phyloP scores from a whole-genome alignment of 2,113 vertebrate genomes.

The Plecotus auritus region DNA sequence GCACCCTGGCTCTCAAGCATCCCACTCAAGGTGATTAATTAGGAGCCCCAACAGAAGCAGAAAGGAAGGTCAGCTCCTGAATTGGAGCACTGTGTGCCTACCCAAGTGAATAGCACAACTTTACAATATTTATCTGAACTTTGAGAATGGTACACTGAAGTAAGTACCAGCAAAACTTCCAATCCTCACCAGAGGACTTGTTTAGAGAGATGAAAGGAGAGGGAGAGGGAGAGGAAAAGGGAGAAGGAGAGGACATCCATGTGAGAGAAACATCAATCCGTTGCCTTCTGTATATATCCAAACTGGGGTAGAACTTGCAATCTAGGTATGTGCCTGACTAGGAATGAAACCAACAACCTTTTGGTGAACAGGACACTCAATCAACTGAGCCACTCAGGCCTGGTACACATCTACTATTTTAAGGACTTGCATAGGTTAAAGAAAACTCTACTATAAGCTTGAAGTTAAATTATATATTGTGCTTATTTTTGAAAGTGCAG shows the following conservation, averaged over 20 bases:
- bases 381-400: neutral
- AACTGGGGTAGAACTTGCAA: too few relatives aligned
- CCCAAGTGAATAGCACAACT: neutral
- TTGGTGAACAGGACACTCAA: neutral
- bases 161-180: neutral
- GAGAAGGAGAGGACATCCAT: neutral
- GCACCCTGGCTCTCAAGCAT: neutral
- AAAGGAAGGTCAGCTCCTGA: neutral
- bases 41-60: neutral
- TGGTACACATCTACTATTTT: neutral
- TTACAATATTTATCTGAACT: neutral
- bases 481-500: neutral
- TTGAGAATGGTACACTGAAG: neutral
- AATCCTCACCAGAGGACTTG: too few relatives aligned
- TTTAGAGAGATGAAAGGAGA: too few relatives aligned
- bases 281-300: neutral
- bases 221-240: too few relatives aligned
- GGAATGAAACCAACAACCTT: neutral
- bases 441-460: neutral
- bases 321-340: too few relatives aligned
- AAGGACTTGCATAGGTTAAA: neutral
- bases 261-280: neutral
- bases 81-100: neutral
- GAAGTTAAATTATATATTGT: neutral
- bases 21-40: neutral